Percentiles rank a stretch among this genome's conserved stretches.
Conservation (phyloP, 35 echinoderm and acorn worm species). For the Ophiothrix spiculata region DNA sequence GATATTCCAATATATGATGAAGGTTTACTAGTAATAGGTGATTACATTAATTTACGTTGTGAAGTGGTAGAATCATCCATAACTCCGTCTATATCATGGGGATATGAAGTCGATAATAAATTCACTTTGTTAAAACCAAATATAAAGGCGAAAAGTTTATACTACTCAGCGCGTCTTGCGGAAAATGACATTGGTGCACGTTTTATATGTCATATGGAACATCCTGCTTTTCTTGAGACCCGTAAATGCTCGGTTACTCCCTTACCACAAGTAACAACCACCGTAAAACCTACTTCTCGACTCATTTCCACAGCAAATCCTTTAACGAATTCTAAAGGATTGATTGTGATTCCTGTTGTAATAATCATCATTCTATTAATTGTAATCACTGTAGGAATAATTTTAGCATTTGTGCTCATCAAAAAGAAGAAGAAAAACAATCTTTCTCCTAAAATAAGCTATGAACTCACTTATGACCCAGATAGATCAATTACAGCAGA, state of each 20-base stretch:
- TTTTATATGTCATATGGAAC: background rate
- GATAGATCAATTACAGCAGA: background rate
- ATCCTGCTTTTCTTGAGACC: background rate
- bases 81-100: background rate
- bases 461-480: background rate
- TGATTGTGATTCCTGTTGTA: background rate
- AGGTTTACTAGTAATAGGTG: background rate
- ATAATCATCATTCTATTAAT: background rate
- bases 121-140: no score
- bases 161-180: no score
- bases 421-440: background rate
- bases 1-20: no score
- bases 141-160: no score
- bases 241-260: background rate
- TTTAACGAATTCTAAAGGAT: no score
- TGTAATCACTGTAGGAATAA: background rate
- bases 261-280: background rate
- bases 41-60: background rate
- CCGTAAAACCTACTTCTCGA: background rate
- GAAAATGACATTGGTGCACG: no score
- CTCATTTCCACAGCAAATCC: no score
- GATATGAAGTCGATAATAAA: background rate
- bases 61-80: background rate
- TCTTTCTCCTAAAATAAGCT: background rate
- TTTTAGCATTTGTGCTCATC: background rate